phyloP scores from a whole-genome alignment of 1,140 invertebrate species.

The Dendroctonus ponderosae region DNA sequence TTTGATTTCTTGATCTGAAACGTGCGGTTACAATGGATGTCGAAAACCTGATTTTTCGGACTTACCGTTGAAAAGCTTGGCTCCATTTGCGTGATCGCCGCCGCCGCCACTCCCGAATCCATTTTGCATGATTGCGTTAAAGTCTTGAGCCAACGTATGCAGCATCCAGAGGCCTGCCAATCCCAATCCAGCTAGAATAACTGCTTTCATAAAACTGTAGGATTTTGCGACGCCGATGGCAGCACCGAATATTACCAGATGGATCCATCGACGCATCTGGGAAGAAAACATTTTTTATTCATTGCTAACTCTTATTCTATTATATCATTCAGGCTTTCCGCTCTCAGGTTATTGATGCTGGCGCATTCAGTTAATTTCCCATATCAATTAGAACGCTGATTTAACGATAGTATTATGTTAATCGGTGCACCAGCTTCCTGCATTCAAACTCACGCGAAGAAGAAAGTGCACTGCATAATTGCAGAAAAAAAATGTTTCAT shows the following conservation, averaged over 20 bases:
- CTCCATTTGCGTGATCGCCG: slow-evolving; percentile 16
- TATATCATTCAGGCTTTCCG: too few species aligned
- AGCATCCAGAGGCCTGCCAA: slow-evolving; percentile 45
- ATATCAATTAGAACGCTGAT: too few species aligned
- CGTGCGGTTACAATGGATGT: not conserved
- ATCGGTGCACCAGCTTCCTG: too few species aligned
- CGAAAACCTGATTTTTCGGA: slow-evolving; percentile 7
- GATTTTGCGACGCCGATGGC: slow-evolving; percentile 36
- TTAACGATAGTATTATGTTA: too few species aligned
- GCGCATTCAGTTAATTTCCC: too few species aligned
- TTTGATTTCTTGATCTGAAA: slow-evolving; percentile 19
- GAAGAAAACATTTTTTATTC: too few species aligned
- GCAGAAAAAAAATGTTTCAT: too few species aligned
- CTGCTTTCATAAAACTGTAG: slow-evolving; percentile 36
- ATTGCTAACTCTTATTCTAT: too few species aligned
- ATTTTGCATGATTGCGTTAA: slow-evolving; percentile 30
- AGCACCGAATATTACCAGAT: slow-evolving; percentile 26
- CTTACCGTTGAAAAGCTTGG: slow-evolving; percentile 15
- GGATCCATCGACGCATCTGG: slow-evolving; percentile 35
- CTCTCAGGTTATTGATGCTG: too few species aligned
- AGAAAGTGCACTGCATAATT: too few species aligned
- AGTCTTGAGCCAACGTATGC: slow-evolving; percentile 44
- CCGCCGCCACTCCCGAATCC: slow-evolving; percentile 22
- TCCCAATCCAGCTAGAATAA: slow-evolving; percentile 41
- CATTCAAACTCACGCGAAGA: too few species aligned